Percentiles rank a stretch among this genome's conserved stretches.
phyloP scores from a whole-genome alignment of 2,888 invertebrate species.

The Drosophila fulvimacula region DNA sequence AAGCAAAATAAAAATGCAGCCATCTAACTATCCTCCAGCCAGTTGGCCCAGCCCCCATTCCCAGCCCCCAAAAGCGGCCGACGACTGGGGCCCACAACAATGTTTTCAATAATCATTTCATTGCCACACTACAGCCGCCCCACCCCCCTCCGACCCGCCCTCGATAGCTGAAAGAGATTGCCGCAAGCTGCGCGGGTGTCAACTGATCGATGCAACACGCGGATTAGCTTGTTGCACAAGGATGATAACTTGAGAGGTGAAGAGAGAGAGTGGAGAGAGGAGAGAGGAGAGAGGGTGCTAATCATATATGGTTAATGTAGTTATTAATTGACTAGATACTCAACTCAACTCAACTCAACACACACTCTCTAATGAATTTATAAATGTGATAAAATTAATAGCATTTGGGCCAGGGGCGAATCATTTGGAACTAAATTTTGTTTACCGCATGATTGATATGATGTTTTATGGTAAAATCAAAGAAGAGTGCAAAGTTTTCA shows the following conservation, averaged over 20 bases:
- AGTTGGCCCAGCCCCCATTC: conserved; percentile 8
- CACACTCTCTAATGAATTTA: conserved; percentile 62
- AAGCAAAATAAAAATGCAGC: conserved; percentile 71
- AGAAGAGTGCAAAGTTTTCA: not conserved
- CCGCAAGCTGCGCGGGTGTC: conserved; percentile 67
- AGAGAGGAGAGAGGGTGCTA: conserved; percentile 28
- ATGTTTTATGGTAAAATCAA: not conserved
- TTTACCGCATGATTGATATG: not conserved
- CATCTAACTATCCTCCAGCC: conserved; percentile 41
- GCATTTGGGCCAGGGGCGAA: conserved; percentile 2
- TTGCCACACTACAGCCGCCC: conserved; percentile 39
- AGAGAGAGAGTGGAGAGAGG: not conserved
- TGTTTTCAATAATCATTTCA: conserved; percentile 75
- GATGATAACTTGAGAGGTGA: not conserved
- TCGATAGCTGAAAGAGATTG: not conserved
- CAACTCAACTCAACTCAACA: not conserved
- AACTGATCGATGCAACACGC: conserved; percentile 68
- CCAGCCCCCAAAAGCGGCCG: not conserved
- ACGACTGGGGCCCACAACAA: conserved; percentile 58
- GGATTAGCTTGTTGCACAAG: conserved; percentile 9
- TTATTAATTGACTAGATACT: conserved; percentile 57
- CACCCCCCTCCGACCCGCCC: not conserved
- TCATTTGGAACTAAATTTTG: not conserved
- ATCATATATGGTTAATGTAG: conserved; percentile 57
- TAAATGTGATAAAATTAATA: conserved; percentile 68